Evolutionary conservation across 1,140 invertebrate species (phyloP).

Genomic region (Archivesica marissinica): DNA sequence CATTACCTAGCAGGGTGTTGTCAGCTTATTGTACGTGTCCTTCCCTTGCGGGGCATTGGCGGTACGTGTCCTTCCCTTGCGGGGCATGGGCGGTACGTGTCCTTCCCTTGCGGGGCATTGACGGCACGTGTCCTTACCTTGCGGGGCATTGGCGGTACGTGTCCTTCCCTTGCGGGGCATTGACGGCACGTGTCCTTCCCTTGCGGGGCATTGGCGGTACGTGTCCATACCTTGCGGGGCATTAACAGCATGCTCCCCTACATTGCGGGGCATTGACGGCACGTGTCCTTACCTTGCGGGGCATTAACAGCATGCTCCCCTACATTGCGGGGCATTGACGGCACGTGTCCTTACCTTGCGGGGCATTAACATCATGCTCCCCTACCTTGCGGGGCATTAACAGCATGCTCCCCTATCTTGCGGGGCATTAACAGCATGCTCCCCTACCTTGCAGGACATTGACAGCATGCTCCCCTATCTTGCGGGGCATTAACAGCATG

Average conservation of each 20-base stretch:
- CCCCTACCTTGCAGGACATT: constrained; percentile 26
- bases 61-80: background rate
- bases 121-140: background rate
- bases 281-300: too few relatives aligned
- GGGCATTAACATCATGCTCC: background rate
- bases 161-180: too few relatives aligned
- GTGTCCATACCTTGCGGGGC: too few relatives aligned
- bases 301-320: too few relatives aligned
- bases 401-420: background rate
- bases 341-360: too few relatives aligned
- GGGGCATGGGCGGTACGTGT: constrained; percentile 27
- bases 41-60: too few relatives aligned
- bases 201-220: constrained; percentile 18
- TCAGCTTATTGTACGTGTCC: background rate
- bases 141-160: background rate
- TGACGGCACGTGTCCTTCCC: background rate
- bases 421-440: too few relatives aligned
- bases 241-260: background rate
- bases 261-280: background rate
- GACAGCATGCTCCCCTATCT: background rate
- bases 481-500: background rate
- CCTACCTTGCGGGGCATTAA: background rate
- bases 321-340: constrained; percentile 26
- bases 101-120: too few relatives aligned
- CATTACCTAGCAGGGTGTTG: background rate